Evolutionary conservation across 1,140 invertebrate genomes (phyloP).

Genomic region (Drepana arcuata): DNA sequence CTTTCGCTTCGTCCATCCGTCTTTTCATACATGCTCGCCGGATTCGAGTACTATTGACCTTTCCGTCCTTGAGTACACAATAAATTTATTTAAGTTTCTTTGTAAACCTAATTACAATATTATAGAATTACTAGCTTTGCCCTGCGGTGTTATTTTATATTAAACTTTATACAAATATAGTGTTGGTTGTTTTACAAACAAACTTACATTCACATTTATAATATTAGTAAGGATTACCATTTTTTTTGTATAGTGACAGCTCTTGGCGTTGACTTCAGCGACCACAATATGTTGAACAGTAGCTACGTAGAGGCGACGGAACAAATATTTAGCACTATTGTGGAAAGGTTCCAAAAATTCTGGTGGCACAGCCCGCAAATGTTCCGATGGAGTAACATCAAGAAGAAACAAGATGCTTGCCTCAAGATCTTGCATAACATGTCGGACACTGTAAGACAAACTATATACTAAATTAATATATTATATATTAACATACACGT

Average conservation of each 20-base stretch:
- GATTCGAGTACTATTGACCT: too few relatives aligned
- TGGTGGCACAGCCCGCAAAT: conserved; percentile 35
- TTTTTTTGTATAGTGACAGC: conserved; percentile 53
- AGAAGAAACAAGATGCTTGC: conserved; percentile 35
- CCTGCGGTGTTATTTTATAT: too few relatives aligned
- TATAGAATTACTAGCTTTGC: too few relatives aligned
- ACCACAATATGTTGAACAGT: conserved; percentile 33
- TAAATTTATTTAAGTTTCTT: too few relatives aligned
- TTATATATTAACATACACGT: too few relatives aligned
- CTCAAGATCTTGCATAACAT: conserved; percentile 44
- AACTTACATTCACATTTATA: too few relatives aligned
- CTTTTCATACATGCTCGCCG: too few relatives aligned
- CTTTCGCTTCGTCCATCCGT: too few relatives aligned
- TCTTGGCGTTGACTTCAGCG: conserved; percentile 45
- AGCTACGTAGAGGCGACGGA: conserved; percentile 39
- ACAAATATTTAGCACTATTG: conserved; percentile 35
- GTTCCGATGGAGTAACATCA: conserved; percentile 28
- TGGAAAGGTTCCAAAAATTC: conserved; percentile 48
- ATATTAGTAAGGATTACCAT: neutral
- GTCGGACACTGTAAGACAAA: conserved; percentile 31
- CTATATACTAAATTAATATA: neutral
- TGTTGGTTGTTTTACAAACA: too few relatives aligned
- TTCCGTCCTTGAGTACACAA: too few relatives aligned
- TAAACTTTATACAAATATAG: too few relatives aligned
- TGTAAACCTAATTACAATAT: too few relatives aligned